These are phyloP conservation scores for Microctonus hyperodae DNA, from an alignment of 2,888 invertebrate genomes.

Conservation along the genomic window DNA sequence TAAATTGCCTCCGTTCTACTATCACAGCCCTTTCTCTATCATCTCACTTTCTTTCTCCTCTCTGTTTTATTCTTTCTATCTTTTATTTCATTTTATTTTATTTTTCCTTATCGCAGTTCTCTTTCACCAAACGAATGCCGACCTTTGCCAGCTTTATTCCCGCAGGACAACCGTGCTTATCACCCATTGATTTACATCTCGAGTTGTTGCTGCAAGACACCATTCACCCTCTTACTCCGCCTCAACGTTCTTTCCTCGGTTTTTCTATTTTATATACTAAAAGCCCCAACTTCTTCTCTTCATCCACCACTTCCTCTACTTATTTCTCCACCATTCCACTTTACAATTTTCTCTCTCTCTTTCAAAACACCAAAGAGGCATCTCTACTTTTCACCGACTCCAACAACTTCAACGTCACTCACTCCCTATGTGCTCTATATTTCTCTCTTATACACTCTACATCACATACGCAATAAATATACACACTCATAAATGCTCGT, in stretches of 20 bases:
- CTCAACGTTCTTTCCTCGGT: slow-evolving; percentile 30
- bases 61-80: slow-evolving; percentile 23
- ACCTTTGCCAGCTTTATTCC: slow-evolving; percentile 28
- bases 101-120: slow-evolving; percentile 22
- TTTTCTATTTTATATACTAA: slow-evolving; percentile 19
- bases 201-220: slow-evolving; percentile 49
- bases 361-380: slow-evolving; percentile 30
- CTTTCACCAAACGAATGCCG: slow-evolving; percentile 27
- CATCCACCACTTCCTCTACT: slow-evolving; percentile 13
- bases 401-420: slow-evolving; percentile 15
- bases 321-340: slow-evolving; percentile 26
- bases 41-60: not conserved
- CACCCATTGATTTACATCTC: slow-evolving; percentile 57
- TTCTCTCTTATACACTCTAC: slow-evolving; percentile 8
- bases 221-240: slow-evolving; percentile 3
- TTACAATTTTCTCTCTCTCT: slow-evolving; percentile 32
- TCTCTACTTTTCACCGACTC: slow-evolving; percentile 13
- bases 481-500: not conserved
- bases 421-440: slow-evolving; percentile 19
- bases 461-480: not conserved
- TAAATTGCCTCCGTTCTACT: slow-evolving; percentile 24
- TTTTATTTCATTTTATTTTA: slow-evolving; percentile 21
- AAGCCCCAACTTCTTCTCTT: not conserved
- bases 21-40: slow-evolving; percentile 30
- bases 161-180: slow-evolving; percentile 49